Evolutionary conservation across 2,888 invertebrate species (phyloP), one percentile per base, ranked within the genome.

Genomic region (Agrochola lychnidis): DNA sequence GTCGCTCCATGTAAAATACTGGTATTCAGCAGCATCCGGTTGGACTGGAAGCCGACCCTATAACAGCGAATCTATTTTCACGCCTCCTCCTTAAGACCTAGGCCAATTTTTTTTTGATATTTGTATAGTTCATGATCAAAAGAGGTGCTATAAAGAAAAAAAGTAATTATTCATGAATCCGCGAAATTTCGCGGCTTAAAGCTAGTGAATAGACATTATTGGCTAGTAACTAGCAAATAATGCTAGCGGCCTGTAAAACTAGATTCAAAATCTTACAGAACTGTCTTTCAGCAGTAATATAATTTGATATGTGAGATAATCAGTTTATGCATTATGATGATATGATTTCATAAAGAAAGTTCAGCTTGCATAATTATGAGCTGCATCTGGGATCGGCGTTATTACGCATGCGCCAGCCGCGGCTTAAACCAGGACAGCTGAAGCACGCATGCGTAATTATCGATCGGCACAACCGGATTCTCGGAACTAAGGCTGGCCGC

Each of bases 401-500:
- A 72, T 22, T 48, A 59, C 48, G 73, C 72, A 59, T 25, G 73
- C 48, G 59, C 59, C 5, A 36, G n/a, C 14, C 14, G 19, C 12
- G n/a, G 56, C 5, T 19, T 22, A 57, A 42, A 22, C 45, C 14
- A 19, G 36, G 4, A 19, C 22, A 25, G 14, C 59, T 40, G 25
- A 22, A 51, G 14, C 30, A n/a, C 51, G 73, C 73, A n/a, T 74
- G 74, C 53, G 74, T 45, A n/a, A 2, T 12, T 40, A 51, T 72
- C 40, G 73, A 72, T 40, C 12, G 51, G 22, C 3, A 12, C 25
- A 9, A 25, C 30, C 12, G 22, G 53, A 63, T 75, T 75, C 16
- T 63, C 75, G 36, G 75, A 75, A 74, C 30, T 74, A 62, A 61
- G 5, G 42, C 12, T 25, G n/a, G n/a, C 9, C 73, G 25, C 40